Evolutionary conservation across 2,113 vertebrate species (phyloP), one percentile per base, ranked within the genome.

Genomic region (Indicator maculatus): DNA sequence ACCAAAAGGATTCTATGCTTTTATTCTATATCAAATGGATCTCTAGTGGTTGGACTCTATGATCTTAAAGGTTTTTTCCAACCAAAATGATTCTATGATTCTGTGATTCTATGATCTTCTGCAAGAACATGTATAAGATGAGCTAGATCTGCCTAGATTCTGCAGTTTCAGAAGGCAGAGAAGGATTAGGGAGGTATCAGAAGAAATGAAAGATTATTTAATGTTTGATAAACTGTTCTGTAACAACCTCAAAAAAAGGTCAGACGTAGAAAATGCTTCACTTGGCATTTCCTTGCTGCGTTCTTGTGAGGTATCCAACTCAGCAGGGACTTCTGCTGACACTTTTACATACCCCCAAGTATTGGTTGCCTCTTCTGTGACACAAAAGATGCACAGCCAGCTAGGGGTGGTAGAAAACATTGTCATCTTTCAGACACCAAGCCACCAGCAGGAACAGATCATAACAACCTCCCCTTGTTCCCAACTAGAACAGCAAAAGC

Each of bases 191-290:
- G 70, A 83, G 53, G 66, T 82, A 89, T 73, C 19, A 86, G 38
- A 78, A 55, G 93, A 95, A 89, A 92, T n/a, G 16, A 56, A 88
- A 84, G 47, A 70, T 79, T 86, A 65, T 92, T 87, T 89, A 59
- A 86, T 31, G 86, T 77, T 80, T 95, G 41, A 84, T 70, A 93
- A 93, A 95, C 41, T 60, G 20, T 93, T 67, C n/a, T 1, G 0
- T 81, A 88, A 47, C 33, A 91, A 76, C 6, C 17, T 74, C 64
- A 56, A 90, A 92, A 95, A 90, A 76, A 36, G 58, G 56, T 73
- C 73, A 91, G 45, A 86, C 17, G 53, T 19, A 86, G 75, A 83
- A 88, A 60, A 11, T 26, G 16, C 31, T 89, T 90, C 47, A 50
- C 72, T 50, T 86, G 73, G 75, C 20, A 61, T 73, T 88, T 82